Evolutionary conservation across 2,888 invertebrate genomes (phyloP), one percentile per base, ranked within the genome.

Genomic region (Apamea epomidion): DNA sequence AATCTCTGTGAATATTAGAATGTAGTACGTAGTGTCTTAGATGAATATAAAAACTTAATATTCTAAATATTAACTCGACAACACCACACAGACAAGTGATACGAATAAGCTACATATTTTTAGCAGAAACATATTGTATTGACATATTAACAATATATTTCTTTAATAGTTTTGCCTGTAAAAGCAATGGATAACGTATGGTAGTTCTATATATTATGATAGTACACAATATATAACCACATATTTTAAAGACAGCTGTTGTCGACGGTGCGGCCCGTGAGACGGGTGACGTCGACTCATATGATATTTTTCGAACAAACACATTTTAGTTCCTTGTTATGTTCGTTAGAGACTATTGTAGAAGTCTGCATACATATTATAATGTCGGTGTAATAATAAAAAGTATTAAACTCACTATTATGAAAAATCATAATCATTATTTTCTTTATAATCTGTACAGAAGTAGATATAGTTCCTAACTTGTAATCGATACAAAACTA

Each of bases 61-160:
- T 96, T 97, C 96, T 96, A 97, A 97, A 96, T 96, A 96, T 95
- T 93, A 95, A 96, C 93, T 94, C 93, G 94, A 93, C 96, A 96
- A 97, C 97, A 97, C 97, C 97, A 97, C 95, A 95, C 94, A 93
- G 93, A 94, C 92, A 95, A 96, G 97, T 97, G 97, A 97, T 97
- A 97, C 95, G 95, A 95, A 91, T 94, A 93, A 94, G 94, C 94
- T 93, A 94, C 92, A 92, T 95, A 95, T 94, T 94, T 93, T 94
- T 94, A 95, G 94, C 94, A 89, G 92, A 91, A 91, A 87, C 82
- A 91, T 91, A 91, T 91, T 92, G 91, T 93, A 92, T 90, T 90
- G 85, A 92, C 93, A 90, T 94, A 92, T 92, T 91, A 92, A 91
- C 91, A 86, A 92, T 91, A 93, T 95, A 95, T 95, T 95, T 95